Percentiles rank a stretch among this genome's conserved stretches.
Conservation (phyloP, 1,140 invertebrate species). For the Drosophila nannoptera region DNA sequence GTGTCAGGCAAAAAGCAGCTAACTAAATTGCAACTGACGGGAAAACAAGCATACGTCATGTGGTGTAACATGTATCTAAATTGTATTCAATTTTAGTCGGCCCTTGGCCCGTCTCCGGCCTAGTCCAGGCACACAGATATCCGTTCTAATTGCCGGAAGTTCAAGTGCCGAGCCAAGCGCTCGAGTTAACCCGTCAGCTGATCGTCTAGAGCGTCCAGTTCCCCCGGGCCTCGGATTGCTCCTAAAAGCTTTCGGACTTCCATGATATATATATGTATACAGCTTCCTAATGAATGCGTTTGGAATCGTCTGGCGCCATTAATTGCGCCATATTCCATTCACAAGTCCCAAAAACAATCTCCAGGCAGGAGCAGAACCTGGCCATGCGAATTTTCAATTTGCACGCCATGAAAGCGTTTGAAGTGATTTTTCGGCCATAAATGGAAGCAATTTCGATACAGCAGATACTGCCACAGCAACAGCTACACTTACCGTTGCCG, state of each 20-base stretch:
- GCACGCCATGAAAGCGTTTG: constrained; percentile 26
- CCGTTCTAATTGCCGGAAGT: constrained; percentile 68
- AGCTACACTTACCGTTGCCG: too few relatives aligned
- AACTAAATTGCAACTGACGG: constrained; percentile 31
- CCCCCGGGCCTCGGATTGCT: constrained; percentile 2
- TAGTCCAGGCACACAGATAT: neutral
- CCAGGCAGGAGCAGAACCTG: constrained; percentile 24
- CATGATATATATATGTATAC: neutral
- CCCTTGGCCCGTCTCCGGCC: neutral
- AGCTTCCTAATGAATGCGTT: constrained; percentile 63
- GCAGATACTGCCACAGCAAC: too few relatives aligned
- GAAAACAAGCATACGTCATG: constrained; percentile 65
- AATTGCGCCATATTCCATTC: constrained; percentile 63
- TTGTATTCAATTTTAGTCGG: constrained; percentile 17
- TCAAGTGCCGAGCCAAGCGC: constrained; percentile 40
- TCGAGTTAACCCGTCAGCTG: constrained; percentile 1
- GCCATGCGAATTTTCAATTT: constrained; percentile 37
- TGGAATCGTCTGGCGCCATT: constrained; percentile 34
- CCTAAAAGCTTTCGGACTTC: constrained; percentile 62
- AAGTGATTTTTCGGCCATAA: neutral
- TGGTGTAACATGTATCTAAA: constrained; percentile 49
- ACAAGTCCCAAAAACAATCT: constrained; percentile 64
- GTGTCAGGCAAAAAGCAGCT: constrained; percentile 7
- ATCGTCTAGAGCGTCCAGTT: constrained; percentile 9
- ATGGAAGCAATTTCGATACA: constrained; percentile 9